These are phyloP conservation scores for Myoxocephalus aenaeus DNA, from an alignment of 2,797 vertebrate genomes.

Conservation along the genomic window DNA sequence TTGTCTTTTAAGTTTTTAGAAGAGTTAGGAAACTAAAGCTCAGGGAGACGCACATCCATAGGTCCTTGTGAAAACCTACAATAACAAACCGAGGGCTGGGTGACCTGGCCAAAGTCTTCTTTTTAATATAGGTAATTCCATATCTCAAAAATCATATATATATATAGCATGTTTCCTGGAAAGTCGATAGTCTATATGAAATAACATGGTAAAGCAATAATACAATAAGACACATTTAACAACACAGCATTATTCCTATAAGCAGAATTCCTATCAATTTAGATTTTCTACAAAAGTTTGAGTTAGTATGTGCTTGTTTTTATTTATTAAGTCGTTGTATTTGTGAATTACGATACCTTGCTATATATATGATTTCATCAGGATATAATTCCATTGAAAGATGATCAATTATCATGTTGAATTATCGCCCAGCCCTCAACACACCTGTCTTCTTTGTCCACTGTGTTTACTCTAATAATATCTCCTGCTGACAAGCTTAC, in stretches of 20 bases:
- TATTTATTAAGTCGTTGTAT: neutral
- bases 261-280: neutral
- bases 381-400: neutral
- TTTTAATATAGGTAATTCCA: neutral
- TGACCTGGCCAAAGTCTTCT: neutral
- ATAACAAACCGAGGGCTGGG: neutral
- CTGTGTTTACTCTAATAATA: slow-evolving; percentile 33
- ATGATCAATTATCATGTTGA: neutral
- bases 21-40: slow-evolving; percentile 11
- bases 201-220: neutral
- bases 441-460: slow-evolving; percentile 36
- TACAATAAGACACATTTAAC: neutral
- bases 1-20: slow-evolving; percentile 4
- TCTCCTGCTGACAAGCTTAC: slow-evolving; percentile 32
- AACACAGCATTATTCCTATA: neutral
- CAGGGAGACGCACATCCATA: slow-evolving; percentile 8
- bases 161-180: neutral
- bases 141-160: neutral
- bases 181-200: neutral
- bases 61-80: neutral
- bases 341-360: neutral
- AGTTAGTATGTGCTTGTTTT: neutral
- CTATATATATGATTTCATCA: neutral
- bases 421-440: neutral
- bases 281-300: neutral